These are phyloP conservation scores for Philereme vetulata DNA, from an alignment of 2,888 invertebrate genomes.

Conservation along the genomic window DNA sequence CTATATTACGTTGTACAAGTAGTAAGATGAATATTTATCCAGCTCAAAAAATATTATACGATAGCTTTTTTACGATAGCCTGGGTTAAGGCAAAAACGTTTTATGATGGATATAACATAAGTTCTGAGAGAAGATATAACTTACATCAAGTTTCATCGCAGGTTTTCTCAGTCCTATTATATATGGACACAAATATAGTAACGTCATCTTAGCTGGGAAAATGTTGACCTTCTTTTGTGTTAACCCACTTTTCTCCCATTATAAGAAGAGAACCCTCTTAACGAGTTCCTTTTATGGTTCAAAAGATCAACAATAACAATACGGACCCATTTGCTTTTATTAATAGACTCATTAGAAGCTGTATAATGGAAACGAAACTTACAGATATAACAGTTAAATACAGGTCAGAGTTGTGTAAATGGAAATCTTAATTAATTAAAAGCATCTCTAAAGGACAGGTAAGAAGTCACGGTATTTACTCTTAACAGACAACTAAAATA, in stretches of 20 bases:
- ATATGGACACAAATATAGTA: constrained; percentile 44
- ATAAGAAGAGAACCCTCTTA: constrained; percentile 62
- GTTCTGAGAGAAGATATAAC: constrained; percentile 13
- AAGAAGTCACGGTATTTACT: no score
- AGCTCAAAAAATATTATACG: constrained; percentile 36
- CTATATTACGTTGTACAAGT: constrained; percentile 42
- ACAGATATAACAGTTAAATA: constrained; percentile 1
- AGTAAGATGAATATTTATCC: constrained; percentile 30
- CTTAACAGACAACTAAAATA: no score
- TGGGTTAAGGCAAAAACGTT: constrained; percentile 30
- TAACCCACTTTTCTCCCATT: constrained; percentile 50
- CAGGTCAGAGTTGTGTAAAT: constrained; percentile 3
- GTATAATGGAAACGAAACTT: constrained; percentile 18
- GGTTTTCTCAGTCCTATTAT: constrained; percentile 44
- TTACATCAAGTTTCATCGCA: constrained; percentile 18
- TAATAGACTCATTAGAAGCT: constrained; percentile 47
- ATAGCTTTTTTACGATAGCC: constrained; percentile 34
- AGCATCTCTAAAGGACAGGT: not conserved
- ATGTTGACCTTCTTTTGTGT: constrained; percentile 62
- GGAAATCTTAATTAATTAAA: constrained; percentile 3
- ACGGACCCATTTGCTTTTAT: constrained; percentile 55
- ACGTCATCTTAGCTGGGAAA: constrained; percentile 58
- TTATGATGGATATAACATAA: constrained; percentile 32
- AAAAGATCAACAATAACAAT: constrained; percentile 63
- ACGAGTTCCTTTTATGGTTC: constrained; percentile 67